A percentile compares a stretch with the other conserved stretches of the same genome.
phyloP scores from a whole-genome alignment of 2,888 invertebrate species.

The Clepsis dumicolana region DNA sequence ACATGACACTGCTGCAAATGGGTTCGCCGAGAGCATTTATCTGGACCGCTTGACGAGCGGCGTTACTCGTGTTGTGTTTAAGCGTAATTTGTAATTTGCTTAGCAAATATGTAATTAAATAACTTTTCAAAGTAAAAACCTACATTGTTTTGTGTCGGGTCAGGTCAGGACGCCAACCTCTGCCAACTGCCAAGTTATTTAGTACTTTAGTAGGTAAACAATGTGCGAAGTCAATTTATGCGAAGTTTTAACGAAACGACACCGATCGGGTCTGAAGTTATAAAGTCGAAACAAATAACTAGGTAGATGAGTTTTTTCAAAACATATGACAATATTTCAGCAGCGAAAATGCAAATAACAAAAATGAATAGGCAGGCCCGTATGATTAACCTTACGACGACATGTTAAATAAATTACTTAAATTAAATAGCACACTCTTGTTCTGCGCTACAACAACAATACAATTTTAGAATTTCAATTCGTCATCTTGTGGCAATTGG shows the following conservation, averaged over 20 bases:
- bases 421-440: background rate
- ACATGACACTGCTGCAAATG: slow-evolving; percentile 2
- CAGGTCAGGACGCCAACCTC: slow-evolving; percentile 1
- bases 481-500: no score
- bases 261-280: no score
- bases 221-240: background rate
- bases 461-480: no score
- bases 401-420: background rate
- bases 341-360: background rate
- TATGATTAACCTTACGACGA: background rate
- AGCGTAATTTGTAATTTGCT: no score
- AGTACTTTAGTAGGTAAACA: no score
- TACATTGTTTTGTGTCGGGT: background rate
- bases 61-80: no score
- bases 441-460: no score
- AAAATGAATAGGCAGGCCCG: background rate
- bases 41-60: background rate
- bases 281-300: background rate
- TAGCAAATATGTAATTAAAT: no score
- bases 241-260: background rate
- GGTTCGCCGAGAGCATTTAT: background rate
- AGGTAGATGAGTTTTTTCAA: no score
- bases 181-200: background rate
- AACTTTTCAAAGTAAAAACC: background rate
- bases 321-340: no score